These are phyloP conservation scores for Clarias batrachus DNA, from an alignment of 2,113 vertebrate genomes.

Conservation along the genomic window DNA sequence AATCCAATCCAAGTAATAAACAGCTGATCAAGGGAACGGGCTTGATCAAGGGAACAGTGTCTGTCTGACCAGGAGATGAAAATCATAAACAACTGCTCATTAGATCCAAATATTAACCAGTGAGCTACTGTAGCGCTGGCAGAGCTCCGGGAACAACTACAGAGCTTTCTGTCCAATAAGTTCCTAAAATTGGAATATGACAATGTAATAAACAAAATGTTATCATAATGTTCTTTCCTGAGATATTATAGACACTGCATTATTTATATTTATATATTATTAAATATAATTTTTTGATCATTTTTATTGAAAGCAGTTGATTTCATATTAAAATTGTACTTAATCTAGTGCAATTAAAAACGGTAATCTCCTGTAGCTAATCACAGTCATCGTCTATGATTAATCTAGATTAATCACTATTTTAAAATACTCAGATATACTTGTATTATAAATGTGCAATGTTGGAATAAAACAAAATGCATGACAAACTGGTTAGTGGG, in stretches of 20 bases:
- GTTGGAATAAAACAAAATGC: too few relatives aligned
- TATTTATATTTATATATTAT: neutral
- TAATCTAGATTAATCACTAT: too few relatives aligned
- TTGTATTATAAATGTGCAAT: too few relatives aligned
- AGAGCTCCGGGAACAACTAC: neutral
- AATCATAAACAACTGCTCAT: neutral
- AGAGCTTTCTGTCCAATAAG: neutral
- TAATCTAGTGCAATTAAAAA: neutral
- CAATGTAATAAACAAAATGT: neutral
- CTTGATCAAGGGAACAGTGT: neutral
- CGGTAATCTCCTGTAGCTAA: too few relatives aligned
- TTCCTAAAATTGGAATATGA: neutral
- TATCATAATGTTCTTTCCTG: neutral
- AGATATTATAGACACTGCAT: neutral
- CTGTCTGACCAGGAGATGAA: neutral
- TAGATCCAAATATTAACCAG: neutral
- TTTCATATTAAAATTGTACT: neutral
- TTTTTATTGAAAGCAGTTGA: neutral
- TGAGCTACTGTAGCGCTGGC: neutral
- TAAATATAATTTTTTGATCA: too few relatives aligned
- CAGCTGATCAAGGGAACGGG: neutral
- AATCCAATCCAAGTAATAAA: conserved; percentile 9
- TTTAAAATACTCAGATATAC: too few relatives aligned
- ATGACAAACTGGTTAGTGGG: too few relatives aligned
- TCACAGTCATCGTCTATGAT: too few relatives aligned